Evolutionary conservation across 2,888 invertebrate genomes (phyloP), one percentile per base, ranked within the genome.

Genomic region (Phaedon cochleariae): DNA sequence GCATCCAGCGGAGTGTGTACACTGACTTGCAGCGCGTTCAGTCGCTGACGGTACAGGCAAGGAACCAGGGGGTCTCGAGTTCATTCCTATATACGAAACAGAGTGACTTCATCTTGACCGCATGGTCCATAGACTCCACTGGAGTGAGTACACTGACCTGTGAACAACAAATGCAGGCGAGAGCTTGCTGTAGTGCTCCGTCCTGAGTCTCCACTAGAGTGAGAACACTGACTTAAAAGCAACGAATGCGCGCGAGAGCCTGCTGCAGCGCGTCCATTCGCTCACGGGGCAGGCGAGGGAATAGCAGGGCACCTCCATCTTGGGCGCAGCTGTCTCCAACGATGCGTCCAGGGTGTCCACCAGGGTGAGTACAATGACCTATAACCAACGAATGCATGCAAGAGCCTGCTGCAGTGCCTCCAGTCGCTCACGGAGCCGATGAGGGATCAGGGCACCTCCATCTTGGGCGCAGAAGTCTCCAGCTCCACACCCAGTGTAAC

Each of bases 341-440:
- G 93, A 93, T 51, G 12, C 55, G 3, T 92, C 92, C 29, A 69
- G 93, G 45, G 82, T 83, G 17, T 81, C 83, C 9, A 81, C 83
- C 76, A 75, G 80, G 45, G 82, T 81, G 21, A 76, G 81, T 48
- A 48, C 15, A 7, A n/a, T n/a, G n/a, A n/a, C n/a, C n/a, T n/a
- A n/a, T n/a, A n/a, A n/a, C 98, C 98, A 10, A 95, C 96, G 63
- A 97, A 97, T 85, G 94, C 94, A 9, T 85, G 95, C 54, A 95
- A 95, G 83, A 94, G 94, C 57, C 87, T 96, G 67, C 87, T 96
- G 66, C 96, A 96, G 80, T 88, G 96, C 45, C 96, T 96, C 51
- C 95, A 95, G 82, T 95, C 94, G 64, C 88, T 96, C 64, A 95
- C 96, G 2, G 92, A 83, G 12, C 83, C 83, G 61, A 83, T 82